Percentiles rank a stretch among this genome's conserved stretches.
Evolutionary conservation across 2,888 invertebrate species (phyloP).

Genomic region (Koerneria pararmatus): DNA sequence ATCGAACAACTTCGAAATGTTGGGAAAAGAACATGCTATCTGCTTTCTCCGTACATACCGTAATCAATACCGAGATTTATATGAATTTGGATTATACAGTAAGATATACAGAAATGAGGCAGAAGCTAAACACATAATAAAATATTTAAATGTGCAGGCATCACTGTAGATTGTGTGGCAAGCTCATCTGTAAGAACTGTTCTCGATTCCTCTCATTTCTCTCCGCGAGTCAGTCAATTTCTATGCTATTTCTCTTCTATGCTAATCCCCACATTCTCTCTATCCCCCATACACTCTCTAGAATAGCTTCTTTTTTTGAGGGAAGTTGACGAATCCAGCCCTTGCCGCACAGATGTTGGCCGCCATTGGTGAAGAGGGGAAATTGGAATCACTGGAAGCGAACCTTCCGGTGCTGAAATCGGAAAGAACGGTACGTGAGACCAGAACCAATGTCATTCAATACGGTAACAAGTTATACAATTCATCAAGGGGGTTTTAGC

Average conservation of each 20-base stretch:
- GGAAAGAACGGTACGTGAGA: background rate
- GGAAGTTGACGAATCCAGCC: constrained; percentile 67
- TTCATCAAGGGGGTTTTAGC: background rate
- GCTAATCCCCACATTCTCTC: background rate
- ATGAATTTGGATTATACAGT: too few species aligned
- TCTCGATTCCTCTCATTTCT: constrained; percentile 55
- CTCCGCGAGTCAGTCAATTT: constrained; percentile 46
- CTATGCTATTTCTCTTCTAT: constrained; percentile 26
- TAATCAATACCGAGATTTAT: too few species aligned
- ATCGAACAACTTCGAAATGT: too few species aligned
- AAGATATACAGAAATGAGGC: too few species aligned
- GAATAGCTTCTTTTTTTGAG: constrained; percentile 56
- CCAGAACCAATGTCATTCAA: background rate
- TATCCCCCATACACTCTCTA: background rate
- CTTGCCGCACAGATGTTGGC: constrained; percentile 41
- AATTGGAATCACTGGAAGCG: background rate
- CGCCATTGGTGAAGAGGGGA: constrained; percentile 10
- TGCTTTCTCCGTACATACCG: too few species aligned
- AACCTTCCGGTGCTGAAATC: background rate
- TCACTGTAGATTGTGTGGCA: constrained; percentile 66
- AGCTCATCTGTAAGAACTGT: constrained; percentile 52
- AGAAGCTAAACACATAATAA: background rate
- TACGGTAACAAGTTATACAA: background rate
- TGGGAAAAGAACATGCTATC: too few species aligned
- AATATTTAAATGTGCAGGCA: background rate